phyloP scores from a whole-genome alignment of 1,140 invertebrate species.

The Bicyclus anynana region DNA sequence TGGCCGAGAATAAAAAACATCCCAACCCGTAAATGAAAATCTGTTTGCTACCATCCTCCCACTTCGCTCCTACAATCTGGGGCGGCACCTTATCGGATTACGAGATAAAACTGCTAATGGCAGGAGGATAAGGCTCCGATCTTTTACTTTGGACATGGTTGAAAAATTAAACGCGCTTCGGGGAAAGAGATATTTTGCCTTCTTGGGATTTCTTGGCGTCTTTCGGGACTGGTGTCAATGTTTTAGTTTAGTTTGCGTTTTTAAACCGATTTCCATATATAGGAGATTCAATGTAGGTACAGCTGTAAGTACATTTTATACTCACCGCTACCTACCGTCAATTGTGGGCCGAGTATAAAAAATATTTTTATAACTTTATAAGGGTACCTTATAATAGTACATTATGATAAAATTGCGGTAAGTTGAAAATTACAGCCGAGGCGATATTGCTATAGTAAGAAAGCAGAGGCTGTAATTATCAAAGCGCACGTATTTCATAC shows the following conservation, averaged over 20 bases:
- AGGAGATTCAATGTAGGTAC: too few species aligned
- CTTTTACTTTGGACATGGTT: not conserved
- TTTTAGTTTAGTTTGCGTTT: not conserved
- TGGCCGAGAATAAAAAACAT: not conserved
- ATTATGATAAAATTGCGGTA: too few species aligned
- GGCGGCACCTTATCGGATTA: constrained; percentile 6
- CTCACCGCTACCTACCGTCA: too few species aligned
- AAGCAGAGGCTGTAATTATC: too few species aligned
- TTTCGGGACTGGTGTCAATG: not conserved
- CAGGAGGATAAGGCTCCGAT: not conserved
- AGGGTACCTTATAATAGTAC: too few species aligned
- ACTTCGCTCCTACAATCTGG: not conserved
- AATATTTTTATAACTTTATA: too few species aligned
- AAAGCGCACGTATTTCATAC: too few species aligned
- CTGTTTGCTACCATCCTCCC: not conserved
- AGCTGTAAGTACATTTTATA: too few species aligned
- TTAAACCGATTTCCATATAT: not conserved
- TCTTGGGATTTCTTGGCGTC: not conserved
- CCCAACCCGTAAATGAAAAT: not conserved
- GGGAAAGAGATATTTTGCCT: not conserved
- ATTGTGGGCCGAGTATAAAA: too few species aligned
- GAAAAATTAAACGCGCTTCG: constrained; percentile 1
- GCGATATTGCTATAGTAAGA: too few species aligned
- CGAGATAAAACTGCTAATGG: constrained; percentile 8
- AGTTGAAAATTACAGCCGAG: too few species aligned